Base-by-base conservation (phyloP, 2,797 vertebrate species). In the Neosilurus mollespiculum region DNA sequence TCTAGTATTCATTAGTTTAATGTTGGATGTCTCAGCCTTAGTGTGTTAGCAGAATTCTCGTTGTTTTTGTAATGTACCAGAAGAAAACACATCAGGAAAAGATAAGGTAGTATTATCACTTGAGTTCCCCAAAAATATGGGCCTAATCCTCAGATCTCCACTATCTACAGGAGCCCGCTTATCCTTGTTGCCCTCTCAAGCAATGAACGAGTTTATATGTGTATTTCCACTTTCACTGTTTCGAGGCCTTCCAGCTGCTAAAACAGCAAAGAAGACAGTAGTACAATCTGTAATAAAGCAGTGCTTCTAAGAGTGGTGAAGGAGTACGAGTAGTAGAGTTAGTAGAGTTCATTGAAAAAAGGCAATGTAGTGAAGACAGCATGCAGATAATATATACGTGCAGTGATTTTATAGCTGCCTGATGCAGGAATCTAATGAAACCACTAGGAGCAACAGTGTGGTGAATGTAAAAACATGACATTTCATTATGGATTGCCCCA, bases 191-290 rank as follows among this genome's bases (percentile, higher is more conserved):
- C 15, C 4, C 9, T 65, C 15, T 65, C 16, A 6, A 12, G 43
- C 64, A 20, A 65, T 14, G 4, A 78, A 78, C 26, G 9, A 10
- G 9, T 58, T 9, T 51, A 67, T 10, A 49, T n/a, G 11, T 11
- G 37, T 65, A 56, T 53, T 78, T 78, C 30, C 16, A 72, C 66
- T 62, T 79, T 84, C 30, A 54, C 82, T 70, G 8, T 22, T 67
- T 58, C 24, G 30, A n/a, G 3, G 24, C 71, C 54, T 12, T 73
- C 14, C 12, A 10, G 26, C 10, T 62, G 56, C 43, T 65, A 6
- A n/a, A n/a, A 16, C 16, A 9, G 24, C 11, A 2, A 20, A 10
- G 3, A 20, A 26, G 4, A 58, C 53, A n/a, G n/a, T n/a, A 69
- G 59, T 22, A 53, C 9, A 14, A 18, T 34, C 59, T 34, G 49